phyloP scores from a whole-genome alignment of 2,888 invertebrate genomes.

The Phaedon cochleariae region DNA sequence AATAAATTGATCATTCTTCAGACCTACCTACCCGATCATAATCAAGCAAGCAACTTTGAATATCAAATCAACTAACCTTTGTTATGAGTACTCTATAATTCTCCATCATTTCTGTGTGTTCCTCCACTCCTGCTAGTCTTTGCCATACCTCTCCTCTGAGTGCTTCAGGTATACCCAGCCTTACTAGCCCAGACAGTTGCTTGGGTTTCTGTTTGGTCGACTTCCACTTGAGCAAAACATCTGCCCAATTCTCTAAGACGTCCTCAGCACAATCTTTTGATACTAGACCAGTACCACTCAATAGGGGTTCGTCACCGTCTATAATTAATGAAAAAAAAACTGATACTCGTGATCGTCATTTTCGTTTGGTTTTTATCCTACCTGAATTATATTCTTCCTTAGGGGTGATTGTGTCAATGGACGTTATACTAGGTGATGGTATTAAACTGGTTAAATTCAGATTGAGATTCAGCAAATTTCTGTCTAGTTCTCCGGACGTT shows the following conservation, averaged over 20 bases:
- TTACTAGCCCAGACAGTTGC: conserved; percentile 80
- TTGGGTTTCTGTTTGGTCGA: conserved; percentile 79
- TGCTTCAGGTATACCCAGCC: conserved; percentile 93
- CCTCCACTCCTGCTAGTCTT: conserved; percentile 87
- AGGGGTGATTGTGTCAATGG: conserved; percentile 79
- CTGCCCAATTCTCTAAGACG: conserved; percentile 92
- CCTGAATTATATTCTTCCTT: conserved; percentile 77
- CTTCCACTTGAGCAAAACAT: conserved; percentile 79
- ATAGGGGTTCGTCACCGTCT: conserved; percentile 93
- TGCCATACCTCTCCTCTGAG: conserved; percentile 98
- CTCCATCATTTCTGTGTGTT: conserved; percentile 86
- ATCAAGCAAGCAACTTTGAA: too few species aligned
- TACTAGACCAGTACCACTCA: conserved; percentile 98
- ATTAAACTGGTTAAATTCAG: conserved; percentile 77
- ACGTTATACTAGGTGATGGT: conserved; percentile 76
- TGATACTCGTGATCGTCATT: too few species aligned
- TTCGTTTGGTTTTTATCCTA: too few species aligned
- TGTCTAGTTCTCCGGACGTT: conserved; percentile 80
- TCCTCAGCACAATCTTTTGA: conserved; percentile 96
- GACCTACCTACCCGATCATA: too few species aligned
- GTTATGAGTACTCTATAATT: conserved; percentile 91
- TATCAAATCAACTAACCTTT: conserved; percentile 71
- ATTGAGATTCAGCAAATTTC: conserved; percentile 76
- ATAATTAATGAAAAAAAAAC: too few species aligned
- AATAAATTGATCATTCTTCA: too few species aligned